Evolutionary conservation across 1,140 invertebrate genomes (phyloP).

Genomic region (Cyclina sinensis): DNA sequence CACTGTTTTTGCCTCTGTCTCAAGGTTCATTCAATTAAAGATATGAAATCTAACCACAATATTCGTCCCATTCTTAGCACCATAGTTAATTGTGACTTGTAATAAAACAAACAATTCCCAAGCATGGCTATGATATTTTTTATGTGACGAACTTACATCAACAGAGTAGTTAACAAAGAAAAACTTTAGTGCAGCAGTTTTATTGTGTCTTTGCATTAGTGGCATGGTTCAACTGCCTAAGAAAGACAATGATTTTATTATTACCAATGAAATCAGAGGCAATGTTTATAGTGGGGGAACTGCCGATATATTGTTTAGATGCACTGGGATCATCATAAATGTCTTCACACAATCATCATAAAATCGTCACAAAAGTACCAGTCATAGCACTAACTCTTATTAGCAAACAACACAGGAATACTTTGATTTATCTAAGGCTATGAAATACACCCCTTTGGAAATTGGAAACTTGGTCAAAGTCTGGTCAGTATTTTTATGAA

Average conservation of each 20-base stretch:
- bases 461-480: too few species aligned
- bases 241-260: conserved; percentile 47
- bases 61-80: too few species aligned
- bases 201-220: conserved; percentile 44
- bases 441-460: too few species aligned
- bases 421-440: too few species aligned
- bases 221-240: conserved; percentile 1
- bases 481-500: too few species aligned
- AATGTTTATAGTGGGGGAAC: conserved; percentile 3
- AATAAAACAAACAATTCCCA: too few species aligned
- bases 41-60: not conserved
- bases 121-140: not conserved
- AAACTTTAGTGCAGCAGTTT: conserved; percentile 13
- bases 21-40: not conserved
- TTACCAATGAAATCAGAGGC: conserved; percentile 42
- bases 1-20: not conserved
- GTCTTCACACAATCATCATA: conserved; percentile 52
- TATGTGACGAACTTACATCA: conserved; percentile 12
- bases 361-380: conserved; percentile 20
- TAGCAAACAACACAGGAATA: not conserved
- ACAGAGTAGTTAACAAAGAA: not conserved
- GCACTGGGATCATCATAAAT: conserved; percentile 50
- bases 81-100: too few species aligned
- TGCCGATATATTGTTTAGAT: conserved; percentile 45
- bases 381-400: conserved; percentile 16